Conservation (phyloP, 2,888 invertebrate species). For the Aporophyla lueneburgensis region DNA sequence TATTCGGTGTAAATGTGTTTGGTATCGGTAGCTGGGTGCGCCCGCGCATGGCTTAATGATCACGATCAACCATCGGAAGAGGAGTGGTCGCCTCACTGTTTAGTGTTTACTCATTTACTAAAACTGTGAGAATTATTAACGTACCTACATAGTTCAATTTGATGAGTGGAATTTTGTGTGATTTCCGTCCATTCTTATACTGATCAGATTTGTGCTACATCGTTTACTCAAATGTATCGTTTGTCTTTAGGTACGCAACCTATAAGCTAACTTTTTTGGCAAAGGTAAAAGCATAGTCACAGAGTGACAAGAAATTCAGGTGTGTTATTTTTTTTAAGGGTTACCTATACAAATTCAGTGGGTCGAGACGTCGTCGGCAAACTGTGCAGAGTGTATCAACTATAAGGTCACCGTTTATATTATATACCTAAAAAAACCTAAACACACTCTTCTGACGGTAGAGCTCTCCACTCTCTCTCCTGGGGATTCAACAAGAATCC, state of each 20-base stretch:
- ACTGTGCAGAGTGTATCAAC: background rate
- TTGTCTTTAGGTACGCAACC: no score
- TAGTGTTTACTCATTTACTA: conserved; percentile 51
- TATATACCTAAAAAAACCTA: background rate
- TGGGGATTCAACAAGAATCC: background rate
- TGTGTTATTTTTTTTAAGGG: background rate
- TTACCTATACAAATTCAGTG: background rate
- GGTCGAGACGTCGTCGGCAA: no score
- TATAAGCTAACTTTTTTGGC: background rate
- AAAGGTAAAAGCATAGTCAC: no score
- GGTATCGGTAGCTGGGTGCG: conserved; percentile 55
- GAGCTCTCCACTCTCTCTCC: background rate
- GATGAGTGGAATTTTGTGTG: background rate
- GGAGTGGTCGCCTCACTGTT: conserved; percentile 39
- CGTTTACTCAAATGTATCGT: background rate
- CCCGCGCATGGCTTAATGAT: conserved; percentile 37
- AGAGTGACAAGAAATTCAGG: background rate
- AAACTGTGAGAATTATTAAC: conserved; percentile 45
- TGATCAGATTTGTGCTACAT: background rate
- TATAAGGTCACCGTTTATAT: background rate
- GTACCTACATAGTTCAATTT: background rate
- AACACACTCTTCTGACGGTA: background rate
- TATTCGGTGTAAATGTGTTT: conserved; percentile 44
- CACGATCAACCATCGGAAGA: conserved; percentile 40
- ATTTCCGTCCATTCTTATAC: background rate